These are phyloP conservation scores for Thumatha senex DNA, from an alignment of 2,888 invertebrate species.

Conservation along the genomic window DNA sequence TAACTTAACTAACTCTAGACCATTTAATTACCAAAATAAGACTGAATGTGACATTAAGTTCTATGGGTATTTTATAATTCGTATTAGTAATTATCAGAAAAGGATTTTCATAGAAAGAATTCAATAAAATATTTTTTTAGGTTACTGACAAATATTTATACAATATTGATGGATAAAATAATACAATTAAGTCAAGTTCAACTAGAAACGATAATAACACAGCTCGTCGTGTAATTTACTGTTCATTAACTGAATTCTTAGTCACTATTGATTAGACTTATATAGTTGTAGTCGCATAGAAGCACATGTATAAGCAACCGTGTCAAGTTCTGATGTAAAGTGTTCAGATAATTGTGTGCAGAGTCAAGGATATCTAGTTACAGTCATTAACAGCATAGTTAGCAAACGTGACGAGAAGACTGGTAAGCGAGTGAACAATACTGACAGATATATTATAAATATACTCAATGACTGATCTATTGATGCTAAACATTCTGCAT, in stretches of 20 bases:
- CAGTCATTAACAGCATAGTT: slow-evolving; percentile 52
- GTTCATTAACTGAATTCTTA: slow-evolving; percentile 67
- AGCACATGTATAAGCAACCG: slow-evolving; percentile 46
- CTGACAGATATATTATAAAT: slow-evolving; percentile 28
- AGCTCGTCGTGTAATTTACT: slow-evolving; percentile 60
- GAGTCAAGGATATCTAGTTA: slow-evolving; percentile 76
- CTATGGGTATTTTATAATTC: no score
- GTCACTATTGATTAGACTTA: slow-evolving; percentile 39
- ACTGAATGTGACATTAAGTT: no score
- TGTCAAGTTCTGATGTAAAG: slow-evolving; percentile 73
- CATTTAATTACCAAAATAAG: no score
- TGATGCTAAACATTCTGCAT: slow-evolving; percentile 10
- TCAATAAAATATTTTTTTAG: no score
- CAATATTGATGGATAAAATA: slow-evolving; percentile 33
- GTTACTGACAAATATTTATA: slow-evolving; percentile 1
- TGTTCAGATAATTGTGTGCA: slow-evolving; percentile 76
- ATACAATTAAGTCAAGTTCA: slow-evolving; percentile 66
- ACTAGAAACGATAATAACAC: slow-evolving; percentile 64
- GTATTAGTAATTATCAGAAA: no score
- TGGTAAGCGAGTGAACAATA: slow-evolving; percentile 28
- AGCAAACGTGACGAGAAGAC: slow-evolving; percentile 38
- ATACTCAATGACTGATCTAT: slow-evolving; percentile 18
- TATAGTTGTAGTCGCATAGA: slow-evolving; percentile 38
- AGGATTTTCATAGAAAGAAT: no score
- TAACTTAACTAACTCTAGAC: no score